Base-by-base conservation (phyloP, 1,140 invertebrate species). In the Trichoplusia ni region DNA sequence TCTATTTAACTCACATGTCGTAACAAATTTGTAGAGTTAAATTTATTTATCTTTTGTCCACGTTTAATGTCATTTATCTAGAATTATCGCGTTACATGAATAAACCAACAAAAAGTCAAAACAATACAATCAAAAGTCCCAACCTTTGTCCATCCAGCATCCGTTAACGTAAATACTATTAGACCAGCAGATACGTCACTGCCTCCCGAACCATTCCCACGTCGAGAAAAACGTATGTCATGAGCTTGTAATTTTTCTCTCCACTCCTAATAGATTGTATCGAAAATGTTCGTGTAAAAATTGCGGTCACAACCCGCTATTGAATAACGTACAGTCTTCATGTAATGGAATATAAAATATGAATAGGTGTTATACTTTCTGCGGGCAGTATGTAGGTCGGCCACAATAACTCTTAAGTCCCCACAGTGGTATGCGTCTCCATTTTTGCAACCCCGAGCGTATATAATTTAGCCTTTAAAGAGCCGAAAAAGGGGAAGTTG, bases 391-490 rank as follows among this genome's bases (percentile, higher is more conserved):
- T 78, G 68, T 75, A 75, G 81, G 78, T 79, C 38, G 37, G 11
- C 37, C 73, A 80, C 78, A 77, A 84, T 81, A 83, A 79, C 77
- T 82, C 77, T 46, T 49, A 21, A 69, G 70, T 85, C 86, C 84
- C 86, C 67, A 75, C 79, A 78, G 84, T 79, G 68, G 76, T 70
- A 81, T 89, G 79, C 75, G 80, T 89, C 82, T 86, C 86, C 77
- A 87, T 89, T 85, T 85, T 78, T 82, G 71, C 67, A 65, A 68
- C 80, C 53, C 82, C 66, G 31, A 60, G 84, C 77, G 82, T 73
- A 84, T 81, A 87, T 89, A 89, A 86, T 89, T 89, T 86, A 82
- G 81, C 72, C 73, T 75, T 81, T 85, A 84, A 86, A 89, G 79
- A 82, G 73, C 82, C 76, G 75, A 72, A 81, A 77, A 80, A 74